Conservation (phyloP, 2,888 invertebrate species). For the Didymodactylos carnosus region DNA sequence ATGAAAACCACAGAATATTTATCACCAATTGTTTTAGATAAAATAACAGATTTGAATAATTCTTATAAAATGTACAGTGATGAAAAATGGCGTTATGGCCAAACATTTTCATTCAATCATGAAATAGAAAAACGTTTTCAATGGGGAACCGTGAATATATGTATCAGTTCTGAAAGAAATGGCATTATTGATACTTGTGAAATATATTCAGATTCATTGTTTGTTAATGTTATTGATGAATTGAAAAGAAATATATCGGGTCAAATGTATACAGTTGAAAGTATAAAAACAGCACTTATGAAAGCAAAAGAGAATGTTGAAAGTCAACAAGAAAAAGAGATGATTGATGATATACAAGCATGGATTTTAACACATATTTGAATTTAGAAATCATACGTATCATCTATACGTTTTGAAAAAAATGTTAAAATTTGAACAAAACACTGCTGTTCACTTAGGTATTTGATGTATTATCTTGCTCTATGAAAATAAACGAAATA, state of each 20-base stretch:
- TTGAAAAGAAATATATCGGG: not conserved
- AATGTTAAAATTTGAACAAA: no score
- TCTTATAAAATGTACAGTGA: not conserved
- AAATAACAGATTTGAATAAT: not conserved
- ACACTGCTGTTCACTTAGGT: no score
- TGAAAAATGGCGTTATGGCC: not conserved
- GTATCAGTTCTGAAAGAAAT: not conserved
- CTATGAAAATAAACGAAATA: no score
- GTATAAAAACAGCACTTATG: not conserved
- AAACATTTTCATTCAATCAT: not conserved
- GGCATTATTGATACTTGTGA: not conserved
- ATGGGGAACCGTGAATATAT: not conserved
- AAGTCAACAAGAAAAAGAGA: not conserved
- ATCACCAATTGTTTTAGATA: not conserved
- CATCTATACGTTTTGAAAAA: no score
- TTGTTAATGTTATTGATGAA: not conserved
- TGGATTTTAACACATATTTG: not conserved
- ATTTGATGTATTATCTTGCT: no score
- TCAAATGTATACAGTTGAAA: not conserved
- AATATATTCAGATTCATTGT: not conserved
- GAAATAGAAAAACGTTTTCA: not conserved
- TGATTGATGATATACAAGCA: not conserved
- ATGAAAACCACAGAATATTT: not conserved
- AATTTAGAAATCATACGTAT: no score
- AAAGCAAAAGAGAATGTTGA: not conserved